Base-by-base conservation (phyloP, 2,797 vertebrate species). In the Pangasius macronema region DNA sequence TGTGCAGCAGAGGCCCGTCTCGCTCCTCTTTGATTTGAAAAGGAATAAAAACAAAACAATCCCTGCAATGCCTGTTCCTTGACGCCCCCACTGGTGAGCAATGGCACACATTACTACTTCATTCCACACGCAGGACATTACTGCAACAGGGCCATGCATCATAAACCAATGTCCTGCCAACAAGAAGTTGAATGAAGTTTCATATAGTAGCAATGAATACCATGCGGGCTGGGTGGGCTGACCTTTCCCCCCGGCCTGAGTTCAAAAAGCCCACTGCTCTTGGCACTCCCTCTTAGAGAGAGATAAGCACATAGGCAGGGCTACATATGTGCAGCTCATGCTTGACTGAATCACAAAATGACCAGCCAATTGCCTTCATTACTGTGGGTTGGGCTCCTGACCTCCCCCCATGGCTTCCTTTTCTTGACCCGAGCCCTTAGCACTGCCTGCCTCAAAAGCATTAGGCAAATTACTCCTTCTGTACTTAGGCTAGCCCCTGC, bases 291-390 rank as follows among this genome's bases (percentile, higher is more conserved):
- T 93, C 93, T 92, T 91, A 93, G 87, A 93, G 92, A 93, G 92
- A 96, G 94, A 96, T 96, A 95, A 95, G 92, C 93, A 94, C 90
- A 91, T 89, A 94, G 94, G 94, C 94, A 93, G 93, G 93, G 91
- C 89, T 90, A 86, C 85, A 91, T 89, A 91, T 94, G 93, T 94
- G 94, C 93, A 93, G 89, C 93, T 87, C 90, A 93, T 93, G 91
- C 89, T 55, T 92, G 91, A 90, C 84, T 94, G 93, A 94, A 92
- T 92, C 93, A 93, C 93, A 92, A 93, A 95, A 94, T 94, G 92
- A 94, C 51, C 91, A 92, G 90, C 92, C 91, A 91, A 91, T 95
- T 94, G 94, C 94, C 90, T 82, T 93, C 91, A 92, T 94, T 93
- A 93, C 93, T 30, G 85, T 79, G 85, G 86, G 83, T 85, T 80